Percentiles rank a stretch among this genome's conserved stretches.
Evolutionary conservation across 2,888 invertebrate genomes (phyloP).

Genomic region (Podabrus alpinus): DNA sequence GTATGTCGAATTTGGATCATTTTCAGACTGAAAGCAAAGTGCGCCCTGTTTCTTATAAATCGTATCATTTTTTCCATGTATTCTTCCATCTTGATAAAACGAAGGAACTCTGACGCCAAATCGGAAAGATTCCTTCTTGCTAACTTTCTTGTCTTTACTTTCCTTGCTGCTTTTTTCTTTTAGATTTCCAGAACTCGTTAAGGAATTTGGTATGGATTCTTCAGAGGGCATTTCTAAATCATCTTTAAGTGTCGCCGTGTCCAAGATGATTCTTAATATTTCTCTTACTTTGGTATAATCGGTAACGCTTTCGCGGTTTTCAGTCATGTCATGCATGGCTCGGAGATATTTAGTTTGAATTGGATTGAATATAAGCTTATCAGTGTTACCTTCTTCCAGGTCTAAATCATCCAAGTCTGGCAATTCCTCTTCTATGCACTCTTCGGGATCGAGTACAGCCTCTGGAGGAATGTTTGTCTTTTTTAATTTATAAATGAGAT

Average conservation of each 20-base stretch:
- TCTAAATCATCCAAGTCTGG: neutral
- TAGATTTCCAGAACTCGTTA: neutral
- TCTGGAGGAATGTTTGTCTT: neutral
- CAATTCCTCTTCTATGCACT: neutral
- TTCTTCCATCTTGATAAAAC: conserved; percentile 6
- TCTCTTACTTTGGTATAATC: neutral
- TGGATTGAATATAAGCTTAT: neutral
- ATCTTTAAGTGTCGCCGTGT: neutral
- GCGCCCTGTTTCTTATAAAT: conserved; percentile 76
- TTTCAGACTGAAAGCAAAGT: conserved; percentile 87
- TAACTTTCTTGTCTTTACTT: conserved; percentile 4
- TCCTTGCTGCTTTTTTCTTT: neutral
- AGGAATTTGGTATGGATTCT: neutral
- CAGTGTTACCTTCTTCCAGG: neutral
- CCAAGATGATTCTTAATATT: conserved; percentile 15
- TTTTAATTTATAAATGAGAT: conserved; percentile 25
- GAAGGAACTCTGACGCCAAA: conserved; percentile 9
- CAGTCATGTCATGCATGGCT: conserved; percentile 3
- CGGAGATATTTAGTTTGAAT: conserved; percentile 22
- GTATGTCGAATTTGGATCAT: conserved; percentile 86
- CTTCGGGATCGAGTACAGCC: neutral
- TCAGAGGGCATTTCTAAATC: neutral
- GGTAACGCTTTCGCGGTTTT: neutral
- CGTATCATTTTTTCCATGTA: conserved; percentile 70
- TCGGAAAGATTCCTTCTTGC: conserved; percentile 6